Base-by-base conservation (phyloP, 2,888 invertebrate genomes). In the Orchesella flavescens region DNA sequence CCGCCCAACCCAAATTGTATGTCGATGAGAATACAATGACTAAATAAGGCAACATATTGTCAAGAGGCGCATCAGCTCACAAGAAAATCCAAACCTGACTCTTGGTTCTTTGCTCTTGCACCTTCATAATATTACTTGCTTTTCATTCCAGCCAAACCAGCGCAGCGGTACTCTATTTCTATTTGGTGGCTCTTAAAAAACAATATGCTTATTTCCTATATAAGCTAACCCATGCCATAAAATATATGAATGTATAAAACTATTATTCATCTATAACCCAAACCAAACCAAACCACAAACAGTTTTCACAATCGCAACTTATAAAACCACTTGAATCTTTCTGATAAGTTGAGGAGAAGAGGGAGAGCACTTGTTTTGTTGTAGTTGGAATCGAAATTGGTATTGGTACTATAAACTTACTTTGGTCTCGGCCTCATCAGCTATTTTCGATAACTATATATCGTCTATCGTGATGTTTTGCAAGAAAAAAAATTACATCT, bases 1-100 rank as follows among this genome's bases (percentile, higher is more conserved):
- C 79, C 79, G 71, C 79, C 79, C 79, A 73, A 65, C 13, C 34
- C 0, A n/a, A 68, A 77, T 21, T 72, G 57, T 65, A 53, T n/a
- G 21, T 17, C 65, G 72, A 79, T 73, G 73, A 79, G 79, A 79
- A 79, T 79, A 63, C 79, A 79, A 79, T 79, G 79, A 73, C 79
- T 79, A 79, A 79, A 79, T 79, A 79, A 79, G 79, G 79, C 65
- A 79, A 66, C 72, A 79, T 63, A 79, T 72, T 73, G 72, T 72
- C 72, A 79, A 79, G 72, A 73, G 73, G 72, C 17, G 49, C 21
- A 34, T 34, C 34, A 61, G 21, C 24, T 73, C 44, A 57, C n/a
- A 55, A 71, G 43, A 34, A 17, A 66, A 23, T 68, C n/a, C 19
- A 59, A 17, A 59, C 17, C 1, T 2, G 12, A n/a, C n/a, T n/a